Percentiles rank a stretch among this genome's conserved stretches.
Conservation (phyloP, 2,797 vertebrate genomes). For the Percopsis omiscomaycus region DNA sequence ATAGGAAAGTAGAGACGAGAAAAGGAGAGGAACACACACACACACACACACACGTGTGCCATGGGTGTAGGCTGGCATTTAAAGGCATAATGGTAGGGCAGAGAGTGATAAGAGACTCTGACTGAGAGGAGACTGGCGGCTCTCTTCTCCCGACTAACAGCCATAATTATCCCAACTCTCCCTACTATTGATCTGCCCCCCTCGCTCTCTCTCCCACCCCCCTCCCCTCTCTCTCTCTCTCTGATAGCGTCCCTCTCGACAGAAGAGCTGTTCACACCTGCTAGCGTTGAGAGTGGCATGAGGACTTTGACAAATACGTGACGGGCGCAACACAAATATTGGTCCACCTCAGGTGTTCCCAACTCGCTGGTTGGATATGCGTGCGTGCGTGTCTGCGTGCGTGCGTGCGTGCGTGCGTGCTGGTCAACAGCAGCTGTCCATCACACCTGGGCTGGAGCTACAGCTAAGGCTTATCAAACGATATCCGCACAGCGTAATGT, state of each 20-base stretch:
- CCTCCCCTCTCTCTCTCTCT: conserved; percentile 20
- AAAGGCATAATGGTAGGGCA: conserved; percentile 85
- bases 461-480: conserved; percentile 2
- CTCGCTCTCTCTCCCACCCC: conserved; percentile 80
- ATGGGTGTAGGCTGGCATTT: conserved; percentile 64
- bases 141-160: background rate
- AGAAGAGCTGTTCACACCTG: conserved; percentile 90
- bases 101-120: conserved; percentile 85
- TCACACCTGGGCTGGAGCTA: conserved; percentile 52
- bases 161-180: too few species aligned
- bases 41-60: conserved; percentile 45
- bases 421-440: conserved; percentile 10
- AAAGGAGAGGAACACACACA: conserved; percentile 21
- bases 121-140: conserved; percentile 54
- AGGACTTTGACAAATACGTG: conserved; percentile 76
- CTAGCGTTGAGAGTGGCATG: conserved; percentile 80
- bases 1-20: background rate
- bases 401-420: conserved; percentile 15
- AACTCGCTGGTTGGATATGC: conserved; percentile 8
- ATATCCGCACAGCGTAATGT: too few species aligned
- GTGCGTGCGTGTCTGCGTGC: conserved; percentile 20
- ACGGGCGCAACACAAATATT: conserved; percentile 77
- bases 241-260: conserved; percentile 82
- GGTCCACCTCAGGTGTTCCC: conserved; percentile 69
- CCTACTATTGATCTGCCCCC: conserved; percentile 73